These are phyloP conservation scores for Heterotilapia buettikoferi DNA, from an alignment of 2,113 vertebrate species.

Conservation along the genomic window DNA sequence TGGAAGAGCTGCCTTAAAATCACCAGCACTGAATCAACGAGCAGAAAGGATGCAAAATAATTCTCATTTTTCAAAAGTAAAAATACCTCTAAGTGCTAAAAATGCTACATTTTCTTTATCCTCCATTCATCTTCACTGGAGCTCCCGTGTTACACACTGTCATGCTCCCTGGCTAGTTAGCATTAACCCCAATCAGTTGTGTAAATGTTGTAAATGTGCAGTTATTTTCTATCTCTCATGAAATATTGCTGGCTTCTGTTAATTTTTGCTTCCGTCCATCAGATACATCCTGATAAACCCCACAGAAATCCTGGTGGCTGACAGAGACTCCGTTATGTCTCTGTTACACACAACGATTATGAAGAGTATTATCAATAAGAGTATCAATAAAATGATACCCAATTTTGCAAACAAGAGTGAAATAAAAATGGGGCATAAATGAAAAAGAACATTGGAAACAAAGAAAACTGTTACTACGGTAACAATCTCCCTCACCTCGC, in stretches of 20 bases:
- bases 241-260: not conserved
- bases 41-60: not conserved
- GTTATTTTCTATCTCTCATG: not conserved
- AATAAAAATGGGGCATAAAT: not conserved
- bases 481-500: conserved; percentile 62
- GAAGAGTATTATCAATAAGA: not conserved
- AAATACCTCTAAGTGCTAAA: not conserved
- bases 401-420: not conserved
- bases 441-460: not conserved
- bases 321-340: not conserved
- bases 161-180: not conserved
- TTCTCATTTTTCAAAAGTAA: not conserved
- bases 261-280: not conserved
- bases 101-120: not conserved
- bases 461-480: not conserved
- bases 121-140: no score
- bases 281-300: no score
- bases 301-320: not conserved
- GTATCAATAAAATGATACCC: not conserved
- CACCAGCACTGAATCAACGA: not conserved
- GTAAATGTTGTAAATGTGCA: not conserved
- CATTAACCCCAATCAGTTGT: not conserved
- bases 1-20: not conserved
- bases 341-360: not conserved
- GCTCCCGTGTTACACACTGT: not conserved